phyloP scores from a whole-genome alignment of 2,113 vertebrate species.

The Ploceus nigricollis region DNA sequence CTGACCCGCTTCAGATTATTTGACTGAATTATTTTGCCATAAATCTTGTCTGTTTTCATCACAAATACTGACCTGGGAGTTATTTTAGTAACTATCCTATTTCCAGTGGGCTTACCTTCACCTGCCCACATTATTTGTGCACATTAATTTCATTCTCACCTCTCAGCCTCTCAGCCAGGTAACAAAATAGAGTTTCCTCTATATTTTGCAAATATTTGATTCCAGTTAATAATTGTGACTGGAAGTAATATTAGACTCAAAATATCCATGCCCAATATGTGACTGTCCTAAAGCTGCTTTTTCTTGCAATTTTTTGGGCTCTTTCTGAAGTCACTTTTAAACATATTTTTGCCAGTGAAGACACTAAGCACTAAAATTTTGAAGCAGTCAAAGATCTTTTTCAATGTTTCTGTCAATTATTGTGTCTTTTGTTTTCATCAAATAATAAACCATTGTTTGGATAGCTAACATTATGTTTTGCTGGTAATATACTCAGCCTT shows the following conservation, averaged over 20 bases:
- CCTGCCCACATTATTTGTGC: not conserved
- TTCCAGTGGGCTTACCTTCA: not conserved
- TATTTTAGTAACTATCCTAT: not conserved
- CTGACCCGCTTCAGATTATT: not conserved
- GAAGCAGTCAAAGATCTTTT: not conserved
- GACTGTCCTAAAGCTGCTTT: not conserved
- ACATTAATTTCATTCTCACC: not conserved
- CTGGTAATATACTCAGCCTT: not conserved
- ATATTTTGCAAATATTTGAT: not conserved
- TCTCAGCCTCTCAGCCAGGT: not conserved
- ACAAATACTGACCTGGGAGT: constrained; percentile 14
- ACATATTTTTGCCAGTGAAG: not conserved
- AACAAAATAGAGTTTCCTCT: not conserved
- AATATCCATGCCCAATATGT: not conserved
- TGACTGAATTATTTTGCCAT: constrained; percentile 32
- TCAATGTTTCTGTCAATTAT: not conserved
- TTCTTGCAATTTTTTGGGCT: not conserved
- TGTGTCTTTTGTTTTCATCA: not conserved
- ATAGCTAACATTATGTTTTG: not conserved
- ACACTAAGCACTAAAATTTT: not conserved
- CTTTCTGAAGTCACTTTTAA: not conserved
- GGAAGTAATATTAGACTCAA: not conserved
- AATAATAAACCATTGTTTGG: not conserved
- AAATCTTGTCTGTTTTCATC: constrained; percentile 36
- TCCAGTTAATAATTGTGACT: not conserved